Base-by-base conservation (phyloP, 1,140 invertebrate species). In the Drosophila aff. region DNA sequence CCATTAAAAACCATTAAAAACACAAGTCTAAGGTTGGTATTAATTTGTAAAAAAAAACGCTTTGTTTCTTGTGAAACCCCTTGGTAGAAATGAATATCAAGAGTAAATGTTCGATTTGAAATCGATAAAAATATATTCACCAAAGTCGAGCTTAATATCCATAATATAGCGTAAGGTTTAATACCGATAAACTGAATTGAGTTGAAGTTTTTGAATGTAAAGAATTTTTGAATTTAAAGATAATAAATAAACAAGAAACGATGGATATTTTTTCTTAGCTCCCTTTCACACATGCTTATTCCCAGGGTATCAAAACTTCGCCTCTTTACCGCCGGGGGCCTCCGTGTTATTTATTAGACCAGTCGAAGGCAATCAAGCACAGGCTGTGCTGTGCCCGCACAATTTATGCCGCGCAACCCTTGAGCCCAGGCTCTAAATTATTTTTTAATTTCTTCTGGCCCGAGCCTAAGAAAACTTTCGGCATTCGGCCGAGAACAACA, bases 361-460 rank as follows among this genome's bases (percentile, higher is more conserved):
- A 72, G 52, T 55, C 44, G 38, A 61, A 49, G 84, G 85, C 85
- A 81, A 89, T 89, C 81, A 81, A 79, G 75, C 69, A 79, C 84
- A 89, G 55, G 73, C 81, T 89, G 84, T 52, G 68, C 44, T 40
- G 0, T 10, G 52, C 33, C 52, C 52, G 8, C 55, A 61, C 57
- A 83, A 87, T 89, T 87, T 89, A 87, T 89, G 84, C 84, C 36
- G 52, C 81, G 21, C 78, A 68, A 82, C 81, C 83, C 84, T 84
- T 79, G 76, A 79, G 49, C 65, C 62, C 53, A 18, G 62, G 63
- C 60, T 76, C 81, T 89, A 89, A 89, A 89, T 89, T 89, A 89
- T 89, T 89, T 89, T 89, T 90, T 89, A 89, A 89, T 89, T 89
- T 89, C 85, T 64, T 36, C 44, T 50, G 64, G 41, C 53, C 49